Conservation (phyloP, 2,113 vertebrate genomes). For the Pagrus major region DNA sequence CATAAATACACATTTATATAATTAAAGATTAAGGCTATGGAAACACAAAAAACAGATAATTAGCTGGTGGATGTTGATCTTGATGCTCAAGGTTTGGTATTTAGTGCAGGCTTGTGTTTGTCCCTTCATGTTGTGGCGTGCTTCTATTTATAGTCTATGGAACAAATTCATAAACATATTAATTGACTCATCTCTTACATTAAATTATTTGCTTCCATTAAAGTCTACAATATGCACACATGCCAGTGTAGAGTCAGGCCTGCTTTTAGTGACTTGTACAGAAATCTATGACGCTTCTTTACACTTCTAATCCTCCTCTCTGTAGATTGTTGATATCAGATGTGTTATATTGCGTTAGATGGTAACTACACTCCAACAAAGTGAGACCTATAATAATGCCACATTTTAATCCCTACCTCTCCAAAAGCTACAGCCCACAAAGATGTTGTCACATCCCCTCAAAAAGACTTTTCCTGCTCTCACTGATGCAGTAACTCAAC, state of each 20-base stretch:
- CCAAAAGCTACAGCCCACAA: background rate
- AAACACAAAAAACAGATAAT: background rate
- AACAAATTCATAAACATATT: slow-evolving; percentile 1
- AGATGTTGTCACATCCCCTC: background rate
- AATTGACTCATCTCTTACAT: background rate
- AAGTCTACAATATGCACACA: background rate
- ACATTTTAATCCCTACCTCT: background rate
- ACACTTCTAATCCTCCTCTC: background rate
- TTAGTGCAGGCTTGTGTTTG: background rate
- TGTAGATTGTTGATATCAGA: background rate
- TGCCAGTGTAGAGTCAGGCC: background rate
- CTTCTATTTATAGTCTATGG: background rate
- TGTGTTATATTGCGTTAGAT: background rate
- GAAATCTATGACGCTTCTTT: background rate
- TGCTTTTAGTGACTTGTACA: slow-evolving; percentile 8
- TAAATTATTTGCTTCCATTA: background rate
- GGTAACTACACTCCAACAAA: background rate
- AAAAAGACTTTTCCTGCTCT: background rate
- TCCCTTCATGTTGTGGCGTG: background rate
- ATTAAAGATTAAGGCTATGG: background rate
- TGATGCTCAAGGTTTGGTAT: background rate
- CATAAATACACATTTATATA: background rate
- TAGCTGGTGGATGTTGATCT: background rate
- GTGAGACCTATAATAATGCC: too few relatives aligned
- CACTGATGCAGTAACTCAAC: background rate